Conservation (phyloP, 2,113 vertebrate species). For the Prunella fulvescens region DNA sequence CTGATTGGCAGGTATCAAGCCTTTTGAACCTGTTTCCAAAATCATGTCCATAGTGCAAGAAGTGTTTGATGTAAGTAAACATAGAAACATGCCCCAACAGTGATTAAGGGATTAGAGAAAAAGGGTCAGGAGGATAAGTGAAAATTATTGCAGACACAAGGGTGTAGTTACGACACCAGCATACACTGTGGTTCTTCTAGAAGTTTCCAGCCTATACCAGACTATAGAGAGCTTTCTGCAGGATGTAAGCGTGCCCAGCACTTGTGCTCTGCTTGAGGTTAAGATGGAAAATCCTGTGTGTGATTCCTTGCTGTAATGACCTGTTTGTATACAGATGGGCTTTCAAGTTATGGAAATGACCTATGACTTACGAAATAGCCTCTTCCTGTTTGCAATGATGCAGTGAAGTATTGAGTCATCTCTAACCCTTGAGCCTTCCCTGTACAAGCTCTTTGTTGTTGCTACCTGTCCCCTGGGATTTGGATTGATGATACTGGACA, state of each 20-base stretch:
- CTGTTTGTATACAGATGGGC: neutral
- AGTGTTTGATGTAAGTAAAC: neutral
- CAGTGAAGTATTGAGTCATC: neutral
- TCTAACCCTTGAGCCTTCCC: neutral
- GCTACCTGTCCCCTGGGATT: neutral
- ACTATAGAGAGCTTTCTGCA: neutral
- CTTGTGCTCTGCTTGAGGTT: neutral
- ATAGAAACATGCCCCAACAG: neutral
- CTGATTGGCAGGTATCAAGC: neutral
- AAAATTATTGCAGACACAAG: neutral
- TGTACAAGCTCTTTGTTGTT: neutral
- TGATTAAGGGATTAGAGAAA: neutral
- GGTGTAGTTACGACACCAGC: neutral
- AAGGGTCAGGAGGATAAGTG: neutral
- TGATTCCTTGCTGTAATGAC: neutral
- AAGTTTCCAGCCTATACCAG: neutral
- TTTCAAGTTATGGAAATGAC: neutral
- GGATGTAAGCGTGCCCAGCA: neutral
- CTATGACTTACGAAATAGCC: neutral
- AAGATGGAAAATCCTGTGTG: neutral
- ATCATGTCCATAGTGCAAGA: fast-evolving
- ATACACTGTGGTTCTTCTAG: neutral
- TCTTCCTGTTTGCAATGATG: conserved; percentile 15
- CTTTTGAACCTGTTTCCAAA: neutral
- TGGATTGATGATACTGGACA: neutral